Conservation (phyloP, 2,888 invertebrate genomes). For the Amphipoea oculea region DNA sequence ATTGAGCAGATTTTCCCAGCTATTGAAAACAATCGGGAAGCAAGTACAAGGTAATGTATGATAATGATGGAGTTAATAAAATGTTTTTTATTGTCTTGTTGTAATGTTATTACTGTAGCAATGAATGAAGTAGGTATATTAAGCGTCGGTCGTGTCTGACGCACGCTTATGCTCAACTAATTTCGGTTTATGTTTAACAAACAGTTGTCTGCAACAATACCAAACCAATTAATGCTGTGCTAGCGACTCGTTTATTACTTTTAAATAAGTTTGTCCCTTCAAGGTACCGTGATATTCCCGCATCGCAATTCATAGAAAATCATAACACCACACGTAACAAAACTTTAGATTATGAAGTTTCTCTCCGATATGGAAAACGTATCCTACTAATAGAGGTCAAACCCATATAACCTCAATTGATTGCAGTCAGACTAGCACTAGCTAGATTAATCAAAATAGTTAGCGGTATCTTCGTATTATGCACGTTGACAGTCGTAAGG, state of each 20-base stretch:
- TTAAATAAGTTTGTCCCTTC: background rate
- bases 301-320: background rate
- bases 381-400: conserved; percentile 41
- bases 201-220: conserved; percentile 19
- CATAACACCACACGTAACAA: background rate
- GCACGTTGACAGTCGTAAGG: conserved; percentile 10
- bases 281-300: background rate
- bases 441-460: conserved; percentile 44
- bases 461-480: conserved; percentile 33
- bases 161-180: conserved; percentile 26
- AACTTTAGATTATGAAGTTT: background rate
- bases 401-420: conserved; percentile 29
- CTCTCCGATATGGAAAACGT: conserved; percentile 32
- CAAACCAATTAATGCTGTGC: conserved; percentile 12
- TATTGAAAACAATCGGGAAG: conserved; percentile 68
- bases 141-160: conserved; percentile 36
- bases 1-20: conserved; percentile 63
- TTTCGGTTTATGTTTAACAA: conserved; percentile 29
- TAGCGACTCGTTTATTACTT: conserved; percentile 24
- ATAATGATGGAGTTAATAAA: conserved; percentile 67
- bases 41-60: conserved; percentile 75
- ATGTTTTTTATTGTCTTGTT: conserved; percentile 62
- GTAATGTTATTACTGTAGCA: conserved; percentile 50
- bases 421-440: conserved; percentile 8
- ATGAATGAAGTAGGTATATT: conserved; percentile 50